Conservation (phyloP, 1,140 invertebrate species). For the Macrobrachium nipponense region DNA sequence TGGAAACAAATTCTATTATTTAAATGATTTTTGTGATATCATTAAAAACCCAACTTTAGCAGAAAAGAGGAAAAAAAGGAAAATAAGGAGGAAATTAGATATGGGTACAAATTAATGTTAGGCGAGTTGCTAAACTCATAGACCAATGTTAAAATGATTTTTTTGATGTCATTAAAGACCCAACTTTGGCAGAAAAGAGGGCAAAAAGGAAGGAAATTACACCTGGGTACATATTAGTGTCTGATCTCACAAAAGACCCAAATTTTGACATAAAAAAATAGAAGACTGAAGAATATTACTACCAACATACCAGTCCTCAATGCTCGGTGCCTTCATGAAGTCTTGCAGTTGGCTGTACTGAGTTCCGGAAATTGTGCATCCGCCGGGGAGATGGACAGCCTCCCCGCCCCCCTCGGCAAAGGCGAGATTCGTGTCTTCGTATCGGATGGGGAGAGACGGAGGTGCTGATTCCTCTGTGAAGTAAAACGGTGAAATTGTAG, state of each 20-base stretch:
- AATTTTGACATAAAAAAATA: background rate
- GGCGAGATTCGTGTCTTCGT: constrained; percentile 18
- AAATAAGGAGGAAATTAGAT: too few relatives aligned
- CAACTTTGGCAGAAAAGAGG: background rate
- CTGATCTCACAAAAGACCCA: background rate
- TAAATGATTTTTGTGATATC: background rate
- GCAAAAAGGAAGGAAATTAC: background rate
- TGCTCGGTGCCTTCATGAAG: constrained; percentile 53
- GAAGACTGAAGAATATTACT: too few relatives aligned
- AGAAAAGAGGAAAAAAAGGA: too few relatives aligned
- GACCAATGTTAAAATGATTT: too few relatives aligned
- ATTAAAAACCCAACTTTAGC: background rate
- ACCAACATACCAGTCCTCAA: constrained; percentile 36
- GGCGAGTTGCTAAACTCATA: too few relatives aligned
- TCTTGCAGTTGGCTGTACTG: constrained; percentile 41
- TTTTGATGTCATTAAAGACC: background rate
- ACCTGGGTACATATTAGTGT: background rate
- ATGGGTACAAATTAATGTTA: too few relatives aligned
- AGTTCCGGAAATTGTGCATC: constrained; percentile 29
- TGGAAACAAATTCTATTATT: background rate
- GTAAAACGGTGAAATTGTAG: background rate
- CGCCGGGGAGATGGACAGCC: constrained; percentile 46
- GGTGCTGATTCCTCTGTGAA: constrained; percentile 21
- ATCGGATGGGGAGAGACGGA: constrained; percentile 22
- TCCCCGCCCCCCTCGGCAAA: constrained; percentile 37